Evolutionary conservation across 2,888 invertebrate species (phyloP).

Genomic region (Seira musarum): DNA sequence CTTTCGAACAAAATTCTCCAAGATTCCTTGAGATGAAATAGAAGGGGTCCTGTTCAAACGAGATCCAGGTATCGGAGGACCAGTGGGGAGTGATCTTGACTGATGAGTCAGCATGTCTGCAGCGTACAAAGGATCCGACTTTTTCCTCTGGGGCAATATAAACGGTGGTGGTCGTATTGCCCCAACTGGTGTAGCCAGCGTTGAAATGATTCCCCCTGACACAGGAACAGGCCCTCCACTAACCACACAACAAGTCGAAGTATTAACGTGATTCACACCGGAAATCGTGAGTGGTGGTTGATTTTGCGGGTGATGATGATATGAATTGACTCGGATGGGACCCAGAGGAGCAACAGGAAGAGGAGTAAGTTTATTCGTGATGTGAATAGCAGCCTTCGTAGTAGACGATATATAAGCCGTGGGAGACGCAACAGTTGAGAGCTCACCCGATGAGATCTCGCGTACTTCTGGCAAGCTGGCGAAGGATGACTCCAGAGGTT

Average conservation of each 20-base stretch:
- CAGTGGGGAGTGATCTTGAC: conserved; percentile 78
- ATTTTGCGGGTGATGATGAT: conserved; percentile 71
- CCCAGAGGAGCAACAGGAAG: background rate
- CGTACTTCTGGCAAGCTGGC: conserved; percentile 67
- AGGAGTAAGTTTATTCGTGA: background rate
- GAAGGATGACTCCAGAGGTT: conserved; percentile 72
- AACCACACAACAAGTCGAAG: conserved; percentile 73
- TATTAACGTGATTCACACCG: conserved; percentile 72
- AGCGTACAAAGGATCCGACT: conserved; percentile 35
- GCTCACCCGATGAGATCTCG: conserved; percentile 61
- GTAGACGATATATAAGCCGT: conserved; percentile 37
- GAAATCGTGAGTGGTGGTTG: conserved; percentile 74
- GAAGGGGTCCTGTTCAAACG: conserved; percentile 84
- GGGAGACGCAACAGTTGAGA: conserved; percentile 56
- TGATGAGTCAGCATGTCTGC: conserved; percentile 77
- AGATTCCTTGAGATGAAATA: conserved; percentile 86
- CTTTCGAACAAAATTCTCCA: conserved; percentile 82
- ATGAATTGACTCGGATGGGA: conserved; percentile 24
- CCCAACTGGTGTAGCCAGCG: conserved; percentile 1
- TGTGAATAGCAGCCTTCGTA: conserved; percentile 39
- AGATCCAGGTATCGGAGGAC: conserved; percentile 67
- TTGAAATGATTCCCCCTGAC: conserved; percentile 26
- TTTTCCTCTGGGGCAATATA: conserved; percentile 20
- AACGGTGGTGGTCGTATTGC: conserved; percentile 30
- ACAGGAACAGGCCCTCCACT: conserved; percentile 17